Evolutionary conservation across 2,113 vertebrate genomes (phyloP), one percentile per base, ranked within the genome.

Genomic region (Festucalex cinctus): DNA sequence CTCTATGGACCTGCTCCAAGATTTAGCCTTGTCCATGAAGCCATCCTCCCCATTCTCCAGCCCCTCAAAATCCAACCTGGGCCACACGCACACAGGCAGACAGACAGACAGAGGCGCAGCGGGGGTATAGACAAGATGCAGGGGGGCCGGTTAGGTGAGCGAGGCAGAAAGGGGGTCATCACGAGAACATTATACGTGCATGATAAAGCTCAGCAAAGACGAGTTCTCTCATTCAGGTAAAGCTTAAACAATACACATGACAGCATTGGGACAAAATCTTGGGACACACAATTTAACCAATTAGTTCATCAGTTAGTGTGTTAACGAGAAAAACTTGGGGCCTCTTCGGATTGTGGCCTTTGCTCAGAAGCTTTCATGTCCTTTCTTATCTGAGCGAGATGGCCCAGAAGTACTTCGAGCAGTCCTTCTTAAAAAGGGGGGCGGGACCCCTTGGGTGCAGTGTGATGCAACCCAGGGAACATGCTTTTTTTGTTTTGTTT

Each of bases 1-100:
- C 92, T 98, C 96, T 57, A 97, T 98, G 79, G 96, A 98, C 91
- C 96, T 95, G 92, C 95, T 97, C 96, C 96, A 98, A 89, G 93
- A 90, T 76, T 92, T 95, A 81, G 93, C 80, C 87, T 94, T 98
- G 89, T 96, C 95, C 90, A 96, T 90, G 58, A 91, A 91, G 70
- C 94, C 90, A 46, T 98, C 96, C 67, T 97, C 95, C 57, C 92
- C 93, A 77, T 92, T 94, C 88, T 98, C 96, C 92, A 94, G 88
- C 75, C 93, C 94, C 92, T 98, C 96, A 94, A 96, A 95, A 91
- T 96, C 94, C 93, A 98, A 94, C 96, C 96, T 97, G 89, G 75
- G 78, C 83, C 86, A 84, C 70, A 86, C n/a, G 88, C 68, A 79
- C 36, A 71, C 65, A 71, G 73, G 85, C 77, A 73, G 41, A 32